These are phyloP conservation scores for Tuberolachnus salignus DNA, from an alignment of 2,888 invertebrate genomes.

Conservation along the genomic window DNA sequence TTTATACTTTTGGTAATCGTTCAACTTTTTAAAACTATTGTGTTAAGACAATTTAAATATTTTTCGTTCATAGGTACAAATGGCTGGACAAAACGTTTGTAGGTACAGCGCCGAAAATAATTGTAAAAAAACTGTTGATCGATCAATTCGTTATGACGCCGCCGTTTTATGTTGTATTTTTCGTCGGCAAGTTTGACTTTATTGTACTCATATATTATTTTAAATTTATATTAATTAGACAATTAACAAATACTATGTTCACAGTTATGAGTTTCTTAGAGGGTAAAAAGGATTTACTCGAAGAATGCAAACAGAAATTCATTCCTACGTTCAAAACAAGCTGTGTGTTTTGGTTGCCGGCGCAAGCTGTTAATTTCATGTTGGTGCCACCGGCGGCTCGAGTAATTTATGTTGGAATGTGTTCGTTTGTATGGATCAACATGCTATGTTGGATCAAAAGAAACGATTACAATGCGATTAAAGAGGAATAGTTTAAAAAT, in stretches of 20 bases:
- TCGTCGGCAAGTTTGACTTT: constrained; percentile 68
- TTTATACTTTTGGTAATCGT: constrained; percentile 68
- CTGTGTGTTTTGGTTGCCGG: constrained; percentile 84
- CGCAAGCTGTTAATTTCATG: constrained; percentile 78
- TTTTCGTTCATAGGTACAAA: constrained; percentile 72
- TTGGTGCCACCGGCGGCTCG: constrained; percentile 75
- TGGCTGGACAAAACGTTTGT: constrained; percentile 75
- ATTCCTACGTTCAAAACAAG: constrained; percentile 74
- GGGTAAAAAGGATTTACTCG: constrained; percentile 71
- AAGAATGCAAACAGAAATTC: constrained; percentile 76
- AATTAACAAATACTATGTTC: constrained; percentile 35
- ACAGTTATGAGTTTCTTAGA: constrained; percentile 79
- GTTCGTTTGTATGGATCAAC: constrained; percentile 83
- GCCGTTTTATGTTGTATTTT: constrained; percentile 73
- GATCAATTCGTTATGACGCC: constrained; percentile 83
- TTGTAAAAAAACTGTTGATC: constrained; percentile 73
- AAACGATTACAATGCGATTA: constrained; percentile 57
- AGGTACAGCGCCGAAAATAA: constrained; percentile 70
- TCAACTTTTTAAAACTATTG: neutral
- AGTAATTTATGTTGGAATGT: constrained; percentile 78
- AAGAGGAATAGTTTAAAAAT: constrained; percentile 22
- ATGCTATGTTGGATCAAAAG: constrained; percentile 82
- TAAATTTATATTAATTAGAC: constrained; percentile 9
- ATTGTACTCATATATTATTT: too few relatives aligned
- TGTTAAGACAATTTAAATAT: neutral